A percentile compares a stretch with the other conserved stretches of the same genome.
These are phyloP conservation scores for Drosophila pectinifera DNA, from an alignment of 1,140 invertebrate species.

Conservation along the genomic window DNA sequence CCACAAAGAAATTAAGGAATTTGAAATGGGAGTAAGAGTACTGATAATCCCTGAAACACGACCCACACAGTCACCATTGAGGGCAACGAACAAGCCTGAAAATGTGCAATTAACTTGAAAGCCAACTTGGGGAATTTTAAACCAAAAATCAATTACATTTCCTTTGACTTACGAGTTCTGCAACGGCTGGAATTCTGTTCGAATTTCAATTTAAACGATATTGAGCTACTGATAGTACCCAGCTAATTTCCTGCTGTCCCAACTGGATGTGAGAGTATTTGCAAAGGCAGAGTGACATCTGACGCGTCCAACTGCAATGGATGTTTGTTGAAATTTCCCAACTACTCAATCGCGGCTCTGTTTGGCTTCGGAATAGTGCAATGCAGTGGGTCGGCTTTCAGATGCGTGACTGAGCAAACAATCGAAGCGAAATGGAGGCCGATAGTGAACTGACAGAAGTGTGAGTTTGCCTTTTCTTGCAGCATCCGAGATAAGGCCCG, in stretches of 20 bases:
- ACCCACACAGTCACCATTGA: constrained; percentile 19
- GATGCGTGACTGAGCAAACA: constrained; percentile 19
- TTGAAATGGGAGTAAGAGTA: constrained; percentile 13
- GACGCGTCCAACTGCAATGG: background rate
- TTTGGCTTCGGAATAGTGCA: constrained; percentile 19
- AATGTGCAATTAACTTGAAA: constrained; percentile 10
- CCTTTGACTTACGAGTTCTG: background rate
- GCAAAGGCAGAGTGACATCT: constrained; percentile 17
- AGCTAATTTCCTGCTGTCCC: background rate
- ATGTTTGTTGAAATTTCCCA: background rate
- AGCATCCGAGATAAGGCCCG: constrained; percentile 8
- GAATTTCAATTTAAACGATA: background rate
- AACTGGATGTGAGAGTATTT: background rate
- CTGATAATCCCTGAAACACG: constrained; percentile 7
- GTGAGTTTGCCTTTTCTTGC: constrained; percentile 9
- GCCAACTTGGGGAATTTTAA: background rate
- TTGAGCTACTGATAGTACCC: background rate
- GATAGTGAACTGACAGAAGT: constrained; percentile 15
- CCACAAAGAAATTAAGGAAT: background rate
- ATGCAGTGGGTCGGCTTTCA: constrained; percentile 8
- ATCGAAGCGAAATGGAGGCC: constrained; percentile 18
- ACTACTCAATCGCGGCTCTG: background rate
- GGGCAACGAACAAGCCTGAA: constrained; percentile 20
- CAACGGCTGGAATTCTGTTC: background rate
- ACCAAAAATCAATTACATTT: background rate